phyloP scores from a whole-genome alignment of 1,140 invertebrate genomes.

The Nasonia vitripennis region DNA sequence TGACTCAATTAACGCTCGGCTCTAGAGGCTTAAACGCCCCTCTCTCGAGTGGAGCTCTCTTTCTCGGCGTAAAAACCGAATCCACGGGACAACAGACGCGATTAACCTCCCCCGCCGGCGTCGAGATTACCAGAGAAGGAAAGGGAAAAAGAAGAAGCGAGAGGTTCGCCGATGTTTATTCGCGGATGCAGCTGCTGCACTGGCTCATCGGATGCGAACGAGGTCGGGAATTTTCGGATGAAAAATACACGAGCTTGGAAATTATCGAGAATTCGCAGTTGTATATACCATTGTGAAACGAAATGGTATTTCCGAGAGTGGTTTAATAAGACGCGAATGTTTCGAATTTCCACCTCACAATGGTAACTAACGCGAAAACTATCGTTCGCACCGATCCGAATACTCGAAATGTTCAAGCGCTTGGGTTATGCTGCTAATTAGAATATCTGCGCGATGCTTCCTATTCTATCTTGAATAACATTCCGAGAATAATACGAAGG shows the following conservation, averaged over 20 bases:
- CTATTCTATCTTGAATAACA: neutral
- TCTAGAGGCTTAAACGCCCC: neutral
- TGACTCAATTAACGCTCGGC: constrained; percentile 14
- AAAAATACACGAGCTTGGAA: neutral
- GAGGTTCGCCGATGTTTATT: neutral
- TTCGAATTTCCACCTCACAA: too few relatives aligned
- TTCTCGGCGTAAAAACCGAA: neutral
- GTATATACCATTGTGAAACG: too few relatives aligned
- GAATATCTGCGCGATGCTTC: neutral
- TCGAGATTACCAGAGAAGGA: neutral
- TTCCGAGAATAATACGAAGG: neutral
- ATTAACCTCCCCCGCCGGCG: neutral
- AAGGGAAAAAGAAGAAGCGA: neutral
- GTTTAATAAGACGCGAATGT: too few relatives aligned
- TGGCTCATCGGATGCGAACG: neutral
- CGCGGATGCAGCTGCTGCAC: neutral
- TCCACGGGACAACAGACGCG: constrained; percentile 11
- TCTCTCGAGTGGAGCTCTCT: neutral
- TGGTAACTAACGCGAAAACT: neutral
- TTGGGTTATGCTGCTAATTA: neutral
- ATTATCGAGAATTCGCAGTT: too few relatives aligned
- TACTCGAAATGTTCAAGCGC: neutral
- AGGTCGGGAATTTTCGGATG: neutral
- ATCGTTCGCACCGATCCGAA: neutral
- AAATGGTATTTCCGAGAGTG: too few relatives aligned